Conservation (phyloP, 1,140 invertebrate genomes). For the Pseudomyrmex cubaensis region DNA sequence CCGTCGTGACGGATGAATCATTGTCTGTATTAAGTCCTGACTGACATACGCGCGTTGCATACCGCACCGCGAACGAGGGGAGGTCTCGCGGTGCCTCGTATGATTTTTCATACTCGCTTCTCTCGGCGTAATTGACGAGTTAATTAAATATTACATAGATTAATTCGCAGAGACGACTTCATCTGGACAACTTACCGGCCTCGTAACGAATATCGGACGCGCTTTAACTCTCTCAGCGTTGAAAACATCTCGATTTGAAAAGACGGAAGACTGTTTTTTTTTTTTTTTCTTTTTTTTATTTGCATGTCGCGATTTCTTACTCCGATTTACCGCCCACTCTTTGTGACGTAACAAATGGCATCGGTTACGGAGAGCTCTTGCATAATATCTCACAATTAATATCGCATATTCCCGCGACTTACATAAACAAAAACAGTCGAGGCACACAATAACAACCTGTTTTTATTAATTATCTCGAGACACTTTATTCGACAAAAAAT, state of each 20-base stretch:
- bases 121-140: slow-evolving; percentile 39
- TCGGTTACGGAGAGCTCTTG: neutral
- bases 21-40: slow-evolving; percentile 59
- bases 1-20: slow-evolving; percentile 56
- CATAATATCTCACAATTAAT: neutral
- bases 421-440: neutral
- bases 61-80: slow-evolving; percentile 13
- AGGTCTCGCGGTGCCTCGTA: neutral
- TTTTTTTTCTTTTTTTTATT: neutral
- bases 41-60: slow-evolving; percentile 49
- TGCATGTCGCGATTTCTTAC: neutral
- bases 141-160: slow-evolving; percentile 46
- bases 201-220: too few species aligned
- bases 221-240: neutral
- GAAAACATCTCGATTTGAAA: neutral
- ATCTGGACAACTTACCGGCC: neutral
- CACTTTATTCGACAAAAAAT: neutral
- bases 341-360: neutral
- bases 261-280: neutral
- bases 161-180: slow-evolving; percentile 1
- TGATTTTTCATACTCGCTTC: slow-evolving; percentile 36
- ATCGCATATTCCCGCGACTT: neutral
- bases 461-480: neutral
- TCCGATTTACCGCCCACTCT: neutral
- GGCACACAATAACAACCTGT: neutral